Base-by-base conservation (phyloP, 2,888 invertebrate species). In the Trichogramma evanescens region DNA sequence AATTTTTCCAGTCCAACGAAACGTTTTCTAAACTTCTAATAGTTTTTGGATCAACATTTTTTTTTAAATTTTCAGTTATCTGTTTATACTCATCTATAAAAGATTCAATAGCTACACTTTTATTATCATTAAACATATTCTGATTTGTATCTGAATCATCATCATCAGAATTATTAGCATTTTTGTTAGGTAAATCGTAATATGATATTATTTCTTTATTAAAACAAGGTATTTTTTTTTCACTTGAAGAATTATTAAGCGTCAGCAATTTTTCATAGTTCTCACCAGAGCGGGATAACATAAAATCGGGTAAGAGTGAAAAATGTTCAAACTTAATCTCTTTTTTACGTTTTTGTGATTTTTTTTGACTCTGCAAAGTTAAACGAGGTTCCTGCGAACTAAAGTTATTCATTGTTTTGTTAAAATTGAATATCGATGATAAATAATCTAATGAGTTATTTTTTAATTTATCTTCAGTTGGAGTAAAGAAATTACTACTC, bases 141-240 rank as follows among this genome's bases (percentile, higher is more conserved):
- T 26, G 26, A 26, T 26, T 26, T 3, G 26, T 26, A 26, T 26
- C 26, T 26, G 26, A 26, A 26, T 26, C 26, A 26, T 26, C 26
- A 41, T 52, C 41, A 26, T 59, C 45, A 41, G 7, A 39, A 44
- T 44, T 8, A 41, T 42, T 5, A 50, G 43, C 3, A 13, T 50
- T 26, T 61, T 61, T 61, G 1, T 56, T 59, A 44, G 61, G 61
- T 59, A 63, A 13, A 45, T 63, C 60, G 40, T 63, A 61, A 45
- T 39, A 61, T 4, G 61, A 63, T 43, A 5, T 39, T 13, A 61
- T 44, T 49, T 61, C 39, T 8, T 54, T 48, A 52, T 63, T 50
- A 50, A 38, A 10, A 40, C 52, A 40, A 49, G 8, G 2, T 56
- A 49, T 62, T 52, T 43, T 46, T 48, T 38, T 9, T 44, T 58